These are phyloP conservation scores for Drosophila sp. DNA, from an alignment of 1,140 invertebrate species.

Conservation along the genomic window DNA sequence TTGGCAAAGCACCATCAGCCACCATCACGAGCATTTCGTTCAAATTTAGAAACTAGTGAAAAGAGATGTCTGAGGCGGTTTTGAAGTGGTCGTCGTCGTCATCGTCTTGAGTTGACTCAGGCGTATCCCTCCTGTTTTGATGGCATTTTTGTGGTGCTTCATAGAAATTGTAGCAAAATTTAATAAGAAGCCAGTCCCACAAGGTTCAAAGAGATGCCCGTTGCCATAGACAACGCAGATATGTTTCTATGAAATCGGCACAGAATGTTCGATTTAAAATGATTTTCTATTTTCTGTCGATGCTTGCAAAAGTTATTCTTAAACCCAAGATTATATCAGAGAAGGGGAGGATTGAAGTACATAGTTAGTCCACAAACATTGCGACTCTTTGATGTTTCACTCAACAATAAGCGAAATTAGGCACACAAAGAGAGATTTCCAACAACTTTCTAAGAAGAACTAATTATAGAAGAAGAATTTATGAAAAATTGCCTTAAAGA, in stretches of 20 bases:
- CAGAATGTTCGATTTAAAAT: not conserved
- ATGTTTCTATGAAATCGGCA: too few species aligned
- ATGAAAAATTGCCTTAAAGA: too few species aligned
- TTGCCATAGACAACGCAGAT: constrained; percentile 11
- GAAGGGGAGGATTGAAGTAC: not conserved
- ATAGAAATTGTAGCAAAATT: constrained; percentile 29
- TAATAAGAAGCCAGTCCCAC: not conserved
- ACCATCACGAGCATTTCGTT: constrained; percentile 29
- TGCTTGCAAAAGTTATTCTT: not conserved
- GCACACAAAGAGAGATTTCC: too few species aligned
- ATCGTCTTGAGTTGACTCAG: not conserved
- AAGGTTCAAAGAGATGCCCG: constrained; percentile 23
- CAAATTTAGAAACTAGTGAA: constrained; percentile 21
- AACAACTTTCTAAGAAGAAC: too few species aligned
- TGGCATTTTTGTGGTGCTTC: constrained; percentile 50
- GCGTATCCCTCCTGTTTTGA: constrained; percentile 19
- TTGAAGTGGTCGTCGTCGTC: constrained; percentile 29
- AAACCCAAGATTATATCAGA: too few species aligned
- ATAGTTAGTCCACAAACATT: not conserved
- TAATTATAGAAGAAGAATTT: too few species aligned
- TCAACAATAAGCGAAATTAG: too few species aligned
- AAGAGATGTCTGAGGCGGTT: constrained; percentile 13
- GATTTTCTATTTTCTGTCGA: not conserved
- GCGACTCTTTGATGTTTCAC: too few species aligned
- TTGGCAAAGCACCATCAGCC: constrained; percentile 27